Base-by-base conservation (phyloP, 2,797 vertebrate species). In the Onychomys torridus region DNA sequence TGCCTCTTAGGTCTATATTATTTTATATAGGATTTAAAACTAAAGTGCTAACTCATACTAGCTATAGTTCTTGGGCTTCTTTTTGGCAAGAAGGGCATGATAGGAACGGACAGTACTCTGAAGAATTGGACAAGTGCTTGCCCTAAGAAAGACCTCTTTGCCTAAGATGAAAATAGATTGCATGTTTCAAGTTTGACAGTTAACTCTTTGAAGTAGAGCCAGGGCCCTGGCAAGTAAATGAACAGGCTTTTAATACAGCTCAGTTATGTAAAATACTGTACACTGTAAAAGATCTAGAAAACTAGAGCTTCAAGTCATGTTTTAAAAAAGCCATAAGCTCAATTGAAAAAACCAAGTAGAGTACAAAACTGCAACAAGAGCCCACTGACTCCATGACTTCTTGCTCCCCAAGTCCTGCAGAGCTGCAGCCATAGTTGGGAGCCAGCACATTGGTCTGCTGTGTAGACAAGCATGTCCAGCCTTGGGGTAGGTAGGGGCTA, bases 241-340 rank as follows among this genome's bases (percentile, higher is more conserved):
- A 98, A 97, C 79, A 96, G 92, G 96, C 93, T 97, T 98, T 98
- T 98, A 98, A 98, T 98, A 92, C 49, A 95, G 96, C 92, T 97
- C 95, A 93, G n/a, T 97, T 96, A 83, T 98, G 98, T 94, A 98
- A 98, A 98, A 98, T 96, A 97, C 96, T 97, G 97, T 98, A 97
- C 96, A 98, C 88, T 97, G 97, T 95, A 98, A 98, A 97, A 97
- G 94, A 93, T 71, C 98, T 98, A 98, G 96, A 98, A 98, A 98
- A 98, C 97, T 97, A 98, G 98, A 98, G 97, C 97, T 98, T 98
- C 94, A 96, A 97, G 97, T 98, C 95, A 95, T 97, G 91, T 97
- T 95, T 97, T 94, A 97, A 97, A 97, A 97, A 96, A 96, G 83
- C 4, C 52, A 94, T 98, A 93, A 88, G 92, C 97, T 96, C 95